A percentile compares a stretch with the other conserved stretches of the same genome.
These are phyloP conservation scores for Silurus glanis DNA, from an alignment of 2,113 vertebrate species.

Conservation along the genomic window DNA sequence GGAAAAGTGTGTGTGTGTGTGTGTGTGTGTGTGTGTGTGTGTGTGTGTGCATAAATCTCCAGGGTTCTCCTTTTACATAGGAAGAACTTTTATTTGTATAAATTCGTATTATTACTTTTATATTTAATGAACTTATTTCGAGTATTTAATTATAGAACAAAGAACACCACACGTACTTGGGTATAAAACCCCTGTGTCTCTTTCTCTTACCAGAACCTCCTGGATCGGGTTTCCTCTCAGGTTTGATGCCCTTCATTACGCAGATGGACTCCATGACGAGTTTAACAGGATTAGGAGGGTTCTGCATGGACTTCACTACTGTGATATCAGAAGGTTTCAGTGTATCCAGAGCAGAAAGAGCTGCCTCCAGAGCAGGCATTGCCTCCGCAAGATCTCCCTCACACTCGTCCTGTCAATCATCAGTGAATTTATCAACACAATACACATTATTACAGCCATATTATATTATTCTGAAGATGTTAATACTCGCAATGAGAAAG, in stretches of 20 bases:
- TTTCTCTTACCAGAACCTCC: conserved; percentile 77
- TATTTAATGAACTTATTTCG: background rate
- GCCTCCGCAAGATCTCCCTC: conserved; percentile 88
- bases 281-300: conserved; percentile 86
- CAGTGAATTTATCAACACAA: background rate
- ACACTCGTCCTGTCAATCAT: conserved; percentile 80
- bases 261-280: conserved; percentile 95
- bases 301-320: conserved; percentile 89
- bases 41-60: background rate
- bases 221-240: conserved; percentile 89
- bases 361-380: conserved; percentile 86
- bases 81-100: background rate
- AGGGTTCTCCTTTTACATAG: background rate
- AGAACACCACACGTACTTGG: too few species aligned
- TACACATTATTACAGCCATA: too few species aligned
- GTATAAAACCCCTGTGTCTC: too few species aligned
- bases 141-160: background rate
- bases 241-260: conserved; percentile 85
- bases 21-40: too few species aligned
- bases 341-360: conserved; percentile 84
- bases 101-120: background rate
- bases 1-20: too few species aligned
- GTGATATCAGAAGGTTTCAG: conserved; percentile 87
- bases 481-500: background rate
- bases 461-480: background rate